Evolutionary conservation across 1,140 invertebrate species (phyloP).

Genomic region (Drosophila paulistorum): DNA sequence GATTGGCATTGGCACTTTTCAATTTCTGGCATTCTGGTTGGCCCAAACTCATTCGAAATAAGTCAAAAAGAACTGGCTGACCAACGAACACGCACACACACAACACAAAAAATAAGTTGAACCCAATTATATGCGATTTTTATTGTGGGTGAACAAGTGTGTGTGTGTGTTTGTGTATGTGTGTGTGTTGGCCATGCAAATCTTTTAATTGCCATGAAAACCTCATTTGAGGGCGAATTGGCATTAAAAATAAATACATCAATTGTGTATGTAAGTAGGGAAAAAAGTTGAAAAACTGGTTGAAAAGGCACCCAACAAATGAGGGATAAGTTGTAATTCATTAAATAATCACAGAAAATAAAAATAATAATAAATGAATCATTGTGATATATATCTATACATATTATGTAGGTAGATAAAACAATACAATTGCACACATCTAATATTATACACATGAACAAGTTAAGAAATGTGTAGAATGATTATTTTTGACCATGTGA

Average conservation of each 20-base stretch:
- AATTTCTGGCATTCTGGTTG: slow-evolving; percentile 13
- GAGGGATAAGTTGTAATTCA: slow-evolving; percentile 14
- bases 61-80: slow-evolving; percentile 24
- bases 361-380: slow-evolving; percentile 13
- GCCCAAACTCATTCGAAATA: slow-evolving; percentile 35
- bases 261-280: slow-evolving; percentile 30
- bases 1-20: slow-evolving; percentile 56
- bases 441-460: neutral
- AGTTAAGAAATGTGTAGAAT: too few relatives aligned
- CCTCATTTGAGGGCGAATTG: slow-evolving; percentile 63
- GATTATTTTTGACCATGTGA: too few relatives aligned
- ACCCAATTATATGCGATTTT: slow-evolving; percentile 70
- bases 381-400: neutral
- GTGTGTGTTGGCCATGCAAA: slow-evolving; percentile 58
- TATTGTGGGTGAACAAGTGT: slow-evolving; percentile 7
- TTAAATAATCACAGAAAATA: slow-evolving; percentile 2
- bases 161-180: slow-evolving; percentile 25
- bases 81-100: slow-evolving; percentile 6
- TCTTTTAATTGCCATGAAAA: slow-evolving; percentile 80
- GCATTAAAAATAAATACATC: slow-evolving; percentile 79
- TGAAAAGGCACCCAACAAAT: slow-evolving; percentile 34
- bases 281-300: slow-evolving; percentile 30
- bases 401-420: neutral
- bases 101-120: slow-evolving; percentile 55
- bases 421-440: neutral